Conservation (phyloP, 1,140 invertebrate species). For the Drosophila ficusphila region DNA sequence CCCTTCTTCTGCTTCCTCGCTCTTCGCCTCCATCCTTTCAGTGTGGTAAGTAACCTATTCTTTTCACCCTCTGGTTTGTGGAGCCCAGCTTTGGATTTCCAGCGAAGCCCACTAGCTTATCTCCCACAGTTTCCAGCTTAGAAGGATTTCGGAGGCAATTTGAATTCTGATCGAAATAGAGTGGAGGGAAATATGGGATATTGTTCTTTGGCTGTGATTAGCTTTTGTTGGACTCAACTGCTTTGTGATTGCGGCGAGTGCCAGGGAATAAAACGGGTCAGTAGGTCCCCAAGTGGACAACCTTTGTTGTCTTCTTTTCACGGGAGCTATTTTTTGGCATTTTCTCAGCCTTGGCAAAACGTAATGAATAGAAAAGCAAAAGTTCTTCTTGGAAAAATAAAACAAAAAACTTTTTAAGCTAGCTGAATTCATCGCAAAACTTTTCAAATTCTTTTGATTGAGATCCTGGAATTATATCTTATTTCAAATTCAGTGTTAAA, state of each 20-base stretch:
- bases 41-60: conserved; percentile 25
- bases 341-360: not conserved
- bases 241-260: conserved; percentile 9
- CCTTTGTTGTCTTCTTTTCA: not conserved
- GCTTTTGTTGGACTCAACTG: conserved; percentile 6
- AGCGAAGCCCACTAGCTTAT: not conserved
- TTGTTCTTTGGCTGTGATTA: conserved; percentile 13
- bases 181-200: not conserved
- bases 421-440: too few species aligned
- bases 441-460: too few species aligned
- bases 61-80: conserved; percentile 2
- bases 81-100: not conserved
- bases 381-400: too few species aligned
- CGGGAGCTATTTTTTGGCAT: not conserved
- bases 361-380: not conserved
- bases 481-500: too few species aligned
- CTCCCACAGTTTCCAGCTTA: not conserved
- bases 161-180: conserved; percentile 19
- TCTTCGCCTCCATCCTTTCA: conserved; percentile 9
- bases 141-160: conserved; percentile 16
- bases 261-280: conserved; percentile 31
- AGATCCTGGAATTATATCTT: too few species aligned
- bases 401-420: not conserved
- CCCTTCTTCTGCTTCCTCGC: not conserved
- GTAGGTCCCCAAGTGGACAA: not conserved